phyloP scores from a whole-genome alignment of 2,113 vertebrate species.

The Rhegmatorhina hoffmannsi region DNA sequence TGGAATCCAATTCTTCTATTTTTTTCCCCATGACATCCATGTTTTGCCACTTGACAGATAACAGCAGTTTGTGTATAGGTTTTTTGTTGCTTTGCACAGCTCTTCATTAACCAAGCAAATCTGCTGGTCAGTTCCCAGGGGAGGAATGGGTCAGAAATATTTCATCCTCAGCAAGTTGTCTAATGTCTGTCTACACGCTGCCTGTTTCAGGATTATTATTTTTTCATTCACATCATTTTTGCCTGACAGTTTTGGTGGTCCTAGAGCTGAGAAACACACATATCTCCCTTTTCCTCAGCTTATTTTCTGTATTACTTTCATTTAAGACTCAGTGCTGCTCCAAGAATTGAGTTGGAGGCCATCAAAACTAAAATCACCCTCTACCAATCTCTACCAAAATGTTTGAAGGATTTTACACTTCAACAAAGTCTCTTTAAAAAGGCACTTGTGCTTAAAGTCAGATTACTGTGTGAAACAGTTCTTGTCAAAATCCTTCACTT shows the following conservation, averaged over 20 bases:
- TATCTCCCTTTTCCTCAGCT: neutral
- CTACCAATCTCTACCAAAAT: rapidly evolving
- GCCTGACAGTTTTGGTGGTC: neutral
- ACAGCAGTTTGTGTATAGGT: neutral
- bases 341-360: neutral
- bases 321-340: neutral
- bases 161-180: neutral
- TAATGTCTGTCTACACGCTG: neutral
- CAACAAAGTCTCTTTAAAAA: neutral
- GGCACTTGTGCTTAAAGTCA: neutral
- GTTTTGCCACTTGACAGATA: neutral
- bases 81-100: neutral
- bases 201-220: neutral
- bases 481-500: neutral
- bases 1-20: neutral
- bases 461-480: neutral
- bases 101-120: neutral
- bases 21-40: neutral
- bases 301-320: neutral
- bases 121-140: neutral
- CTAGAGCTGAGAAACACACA: neutral
- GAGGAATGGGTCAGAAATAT: neutral
- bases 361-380: neutral
- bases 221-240: neutral
- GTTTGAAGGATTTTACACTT: neutral